Evolutionary conservation across 2,113 vertebrate genomes (phyloP).

Genomic region (Vulpes lagopus): DNA sequence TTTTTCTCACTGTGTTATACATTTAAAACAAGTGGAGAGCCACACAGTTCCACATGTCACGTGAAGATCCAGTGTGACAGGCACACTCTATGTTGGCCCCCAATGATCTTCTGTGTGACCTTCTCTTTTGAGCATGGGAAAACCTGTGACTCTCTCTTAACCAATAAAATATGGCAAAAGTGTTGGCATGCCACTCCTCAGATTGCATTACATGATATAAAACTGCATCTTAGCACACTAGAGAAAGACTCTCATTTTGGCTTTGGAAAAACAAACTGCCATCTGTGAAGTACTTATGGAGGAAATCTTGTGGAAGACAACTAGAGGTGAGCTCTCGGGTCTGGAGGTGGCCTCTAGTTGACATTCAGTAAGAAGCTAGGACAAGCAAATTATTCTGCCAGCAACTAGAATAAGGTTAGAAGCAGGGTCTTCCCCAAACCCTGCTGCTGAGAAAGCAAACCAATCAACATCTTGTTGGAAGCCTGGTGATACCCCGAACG

Average conservation of each 20-base stretch:
- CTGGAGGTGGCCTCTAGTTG: too few relatives aligned
- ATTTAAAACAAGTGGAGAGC: background rate
- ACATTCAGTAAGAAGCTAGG: background rate
- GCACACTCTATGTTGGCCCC: background rate
- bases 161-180: background rate
- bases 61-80: background rate
- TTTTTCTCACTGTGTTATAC: background rate
- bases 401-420: background rate
- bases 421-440: background rate
- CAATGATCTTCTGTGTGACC: background rate
- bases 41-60: background rate
- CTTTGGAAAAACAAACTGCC: background rate
- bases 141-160: background rate
- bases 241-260: background rate
- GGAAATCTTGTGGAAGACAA: background rate
- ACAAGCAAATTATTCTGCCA: background rate
- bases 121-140: background rate
- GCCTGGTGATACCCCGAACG: background rate
- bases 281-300: background rate
- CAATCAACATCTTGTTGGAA: background rate
- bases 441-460: background rate
- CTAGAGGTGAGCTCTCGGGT: too few relatives aligned
- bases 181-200: background rate
- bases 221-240: background rate
- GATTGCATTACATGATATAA: background rate